Conservation (phyloP, 2,113 vertebrate genomes). For the Panthera leo region DNA sequence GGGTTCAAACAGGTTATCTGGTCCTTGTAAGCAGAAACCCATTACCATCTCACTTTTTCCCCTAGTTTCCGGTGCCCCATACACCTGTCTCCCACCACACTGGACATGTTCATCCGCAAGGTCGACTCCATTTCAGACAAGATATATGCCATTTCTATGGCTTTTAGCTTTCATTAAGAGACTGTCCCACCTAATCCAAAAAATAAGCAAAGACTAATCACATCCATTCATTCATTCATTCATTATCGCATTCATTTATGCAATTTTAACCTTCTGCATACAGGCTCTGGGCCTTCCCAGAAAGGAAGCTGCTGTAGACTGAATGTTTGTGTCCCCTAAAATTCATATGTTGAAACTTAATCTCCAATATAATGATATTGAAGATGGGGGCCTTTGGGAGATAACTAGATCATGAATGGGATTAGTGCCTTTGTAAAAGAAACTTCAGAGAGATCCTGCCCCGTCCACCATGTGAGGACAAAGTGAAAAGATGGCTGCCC, state of each 20-base stretch:
- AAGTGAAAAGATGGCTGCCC: background rate
- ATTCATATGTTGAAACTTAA: background rate
- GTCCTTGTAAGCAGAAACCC: background rate
- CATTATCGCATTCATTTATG: background rate
- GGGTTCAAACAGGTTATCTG: background rate
- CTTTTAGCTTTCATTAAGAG: background rate
- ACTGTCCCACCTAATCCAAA: background rate
- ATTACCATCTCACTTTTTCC: background rate
- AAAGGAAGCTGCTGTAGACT: background rate
- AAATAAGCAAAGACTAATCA: background rate
- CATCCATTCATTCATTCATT: background rate
- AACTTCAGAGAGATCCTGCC: background rate
- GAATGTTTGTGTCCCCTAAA: background rate
- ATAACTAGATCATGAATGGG: background rate
- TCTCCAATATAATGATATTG: background rate
- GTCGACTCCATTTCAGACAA: background rate
- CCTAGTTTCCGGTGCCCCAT: background rate
- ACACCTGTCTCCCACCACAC: background rate
- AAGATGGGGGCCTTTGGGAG: background rate
- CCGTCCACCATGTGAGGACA: background rate
- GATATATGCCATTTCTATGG: background rate
- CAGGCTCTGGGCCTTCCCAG: background rate
- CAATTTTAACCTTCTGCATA: background rate
- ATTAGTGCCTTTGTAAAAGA: background rate
- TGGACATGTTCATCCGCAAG: background rate